Conservation (phyloP, 2,888 invertebrate species). For the Leptopilina myrica region DNA sequence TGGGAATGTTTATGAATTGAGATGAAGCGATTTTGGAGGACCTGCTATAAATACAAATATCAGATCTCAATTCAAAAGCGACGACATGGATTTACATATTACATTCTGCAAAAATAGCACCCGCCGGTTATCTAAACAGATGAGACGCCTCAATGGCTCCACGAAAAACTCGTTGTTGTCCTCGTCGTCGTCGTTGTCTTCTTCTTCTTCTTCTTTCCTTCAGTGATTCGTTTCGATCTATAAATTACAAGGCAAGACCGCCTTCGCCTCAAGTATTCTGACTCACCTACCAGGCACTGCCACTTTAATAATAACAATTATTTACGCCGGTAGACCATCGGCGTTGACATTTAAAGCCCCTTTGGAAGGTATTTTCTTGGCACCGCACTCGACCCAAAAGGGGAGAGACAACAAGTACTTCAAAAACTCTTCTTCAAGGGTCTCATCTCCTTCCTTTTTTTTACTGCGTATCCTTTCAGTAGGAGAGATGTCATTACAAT, state of each 20-base stretch:
- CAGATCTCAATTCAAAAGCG: conserved; percentile 59
- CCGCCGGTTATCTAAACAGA: conserved; percentile 49
- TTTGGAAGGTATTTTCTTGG: conserved; percentile 46
- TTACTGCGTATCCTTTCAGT: conserved; percentile 22
- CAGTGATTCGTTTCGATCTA: conserved; percentile 69
- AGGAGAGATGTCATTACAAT: conserved; percentile 30
- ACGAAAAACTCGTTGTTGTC: conserved; percentile 62
- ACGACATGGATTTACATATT: conserved; percentile 63
- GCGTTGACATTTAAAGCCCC: conserved; percentile 72
- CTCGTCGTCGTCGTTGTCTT: conserved; percentile 43
- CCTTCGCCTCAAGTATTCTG: conserved; percentile 51
- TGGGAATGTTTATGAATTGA: too few species aligned
- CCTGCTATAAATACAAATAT: too few species aligned
- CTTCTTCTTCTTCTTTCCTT: conserved; percentile 50
- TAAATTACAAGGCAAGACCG: conserved; percentile 69
- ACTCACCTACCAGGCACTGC: conserved; percentile 55
- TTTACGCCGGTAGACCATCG: conserved; percentile 68
- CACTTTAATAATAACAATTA: conserved; percentile 72
- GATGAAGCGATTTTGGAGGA: too few species aligned
- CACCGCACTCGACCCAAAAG: conserved; percentile 28
- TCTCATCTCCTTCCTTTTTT: conserved; percentile 3
- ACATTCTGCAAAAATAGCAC: conserved; percentile 60
- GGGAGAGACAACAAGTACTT: conserved; percentile 20
- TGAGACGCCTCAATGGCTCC: conserved; percentile 62
- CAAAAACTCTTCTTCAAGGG: neutral